These are phyloP conservation scores for Drosophila antonietae DNA, from an alignment of 2,888 invertebrate species.

Conservation along the genomic window DNA sequence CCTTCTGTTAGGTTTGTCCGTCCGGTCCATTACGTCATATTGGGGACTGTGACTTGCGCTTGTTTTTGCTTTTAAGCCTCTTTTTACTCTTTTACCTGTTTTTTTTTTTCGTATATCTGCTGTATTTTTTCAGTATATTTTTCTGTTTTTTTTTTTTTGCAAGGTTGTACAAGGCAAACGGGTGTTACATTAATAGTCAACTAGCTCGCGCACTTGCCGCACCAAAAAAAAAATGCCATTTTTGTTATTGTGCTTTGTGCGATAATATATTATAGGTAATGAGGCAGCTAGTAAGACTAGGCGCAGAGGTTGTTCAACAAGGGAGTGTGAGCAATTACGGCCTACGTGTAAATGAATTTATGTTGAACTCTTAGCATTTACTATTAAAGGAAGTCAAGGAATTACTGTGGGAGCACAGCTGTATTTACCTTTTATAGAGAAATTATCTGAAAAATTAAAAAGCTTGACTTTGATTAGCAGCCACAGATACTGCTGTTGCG, in stretches of 20 bases:
- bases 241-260: constrained; percentile 43
- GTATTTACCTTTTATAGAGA: constrained; percentile 21
- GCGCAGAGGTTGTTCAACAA: not conserved
- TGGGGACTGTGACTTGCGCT: constrained; percentile 35
- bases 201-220: constrained; percentile 66
- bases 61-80: constrained; percentile 41
- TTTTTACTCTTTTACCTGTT: constrained; percentile 20
- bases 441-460: not conserved
- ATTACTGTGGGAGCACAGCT: constrained; percentile 12
- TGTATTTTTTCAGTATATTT: constrained; percentile 1
- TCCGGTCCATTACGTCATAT: constrained; percentile 62
- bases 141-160: constrained; percentile 51
- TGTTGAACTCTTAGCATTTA: constrained; percentile 50
- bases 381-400: constrained; percentile 34
- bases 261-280: constrained; percentile 50
- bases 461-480: constrained; percentile 6
- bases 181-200: constrained; percentile 75
- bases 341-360: constrained; percentile 54
- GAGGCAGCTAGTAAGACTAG: constrained; percentile 34
- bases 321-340: constrained; percentile 48
- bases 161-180: constrained; percentile 79
- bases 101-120: constrained; percentile 1
- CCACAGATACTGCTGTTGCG: not conserved
- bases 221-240: constrained; percentile 51
- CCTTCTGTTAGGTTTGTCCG: constrained; percentile 42